Conservation (phyloP, 2,797 vertebrate species). For the Pseudochirops corinnae region DNA sequence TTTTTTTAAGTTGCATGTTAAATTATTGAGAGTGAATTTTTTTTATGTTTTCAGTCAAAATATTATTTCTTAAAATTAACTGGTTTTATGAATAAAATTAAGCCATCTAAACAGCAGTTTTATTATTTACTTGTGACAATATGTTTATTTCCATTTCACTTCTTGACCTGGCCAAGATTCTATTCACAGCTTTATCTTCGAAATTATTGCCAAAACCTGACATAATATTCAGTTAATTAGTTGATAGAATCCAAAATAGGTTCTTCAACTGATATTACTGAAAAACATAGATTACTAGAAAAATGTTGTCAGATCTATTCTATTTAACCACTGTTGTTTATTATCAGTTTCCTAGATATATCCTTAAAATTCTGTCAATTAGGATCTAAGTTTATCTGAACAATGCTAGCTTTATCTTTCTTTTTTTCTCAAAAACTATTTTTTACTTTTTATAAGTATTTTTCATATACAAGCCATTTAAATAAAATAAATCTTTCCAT, state of each 20-base stretch:
- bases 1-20: neutral
- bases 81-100: neutral
- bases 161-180: neutral
- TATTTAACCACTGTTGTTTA: neutral
- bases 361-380: neutral
- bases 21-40: neutral
- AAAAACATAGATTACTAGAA: neutral
- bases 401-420: neutral
- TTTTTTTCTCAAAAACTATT: neutral
- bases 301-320: neutral
- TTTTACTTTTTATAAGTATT: neutral
- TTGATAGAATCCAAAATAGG: neutral
- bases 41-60: conserved; percentile 3
- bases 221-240: neutral
- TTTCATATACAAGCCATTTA: neutral
- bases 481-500: neutral
- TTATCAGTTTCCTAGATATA: neutral
- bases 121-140: neutral
- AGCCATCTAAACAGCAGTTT: neutral
- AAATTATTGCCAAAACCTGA: neutral
- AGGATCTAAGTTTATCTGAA: neutral
- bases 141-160: neutral
- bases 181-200: neutral
- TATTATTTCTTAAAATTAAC: neutral
- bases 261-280: neutral